Conservation (phyloP, 1,140 invertebrate species). For the Drosophila teissieri region DNA sequence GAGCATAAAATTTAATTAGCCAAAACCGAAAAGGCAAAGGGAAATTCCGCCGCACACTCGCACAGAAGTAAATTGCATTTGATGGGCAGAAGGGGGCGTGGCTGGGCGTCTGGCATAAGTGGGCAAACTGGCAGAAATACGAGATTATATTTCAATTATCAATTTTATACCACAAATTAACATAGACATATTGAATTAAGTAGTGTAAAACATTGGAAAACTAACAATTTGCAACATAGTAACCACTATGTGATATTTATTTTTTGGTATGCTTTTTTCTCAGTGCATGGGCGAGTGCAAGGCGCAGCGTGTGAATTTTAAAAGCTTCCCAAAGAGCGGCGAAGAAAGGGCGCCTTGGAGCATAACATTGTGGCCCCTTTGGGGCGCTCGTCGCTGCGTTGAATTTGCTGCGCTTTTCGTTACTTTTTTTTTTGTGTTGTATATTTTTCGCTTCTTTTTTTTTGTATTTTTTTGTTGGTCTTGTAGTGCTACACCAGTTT, state of each 20-base stretch:
- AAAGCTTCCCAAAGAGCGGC: conserved; percentile 56
- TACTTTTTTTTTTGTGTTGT: no score
- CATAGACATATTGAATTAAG: no score
- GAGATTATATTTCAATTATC: no score
- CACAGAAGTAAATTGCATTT: conserved; percentile 78
- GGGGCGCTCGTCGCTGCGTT: conserved; percentile 39
- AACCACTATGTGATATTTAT: no score
- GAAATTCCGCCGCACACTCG: conserved; percentile 19
- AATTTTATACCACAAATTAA: no score
- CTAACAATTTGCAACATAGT: no score
- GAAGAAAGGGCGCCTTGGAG: conserved; percentile 53
- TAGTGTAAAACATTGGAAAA: no score
- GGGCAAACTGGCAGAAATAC: neutral
- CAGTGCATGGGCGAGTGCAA: conserved; percentile 23
- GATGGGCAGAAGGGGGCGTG: conserved; percentile 3
- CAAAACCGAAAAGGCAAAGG: conserved; percentile 76
- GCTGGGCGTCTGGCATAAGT: conserved; percentile 1
- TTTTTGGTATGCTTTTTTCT: neutral
- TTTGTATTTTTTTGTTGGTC: no score
- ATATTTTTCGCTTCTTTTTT: no score
- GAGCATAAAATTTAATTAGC: conserved; percentile 83
- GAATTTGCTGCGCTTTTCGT: conserved; percentile 47
- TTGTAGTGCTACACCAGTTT: conserved; percentile 47
- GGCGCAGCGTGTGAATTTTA: conserved; percentile 78
- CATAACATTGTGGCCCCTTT: conserved; percentile 55